These are phyloP conservation scores for Apodemus speciosus DNA, from an alignment of 2,113 vertebrate genomes.

Conservation along the genomic window DNA sequence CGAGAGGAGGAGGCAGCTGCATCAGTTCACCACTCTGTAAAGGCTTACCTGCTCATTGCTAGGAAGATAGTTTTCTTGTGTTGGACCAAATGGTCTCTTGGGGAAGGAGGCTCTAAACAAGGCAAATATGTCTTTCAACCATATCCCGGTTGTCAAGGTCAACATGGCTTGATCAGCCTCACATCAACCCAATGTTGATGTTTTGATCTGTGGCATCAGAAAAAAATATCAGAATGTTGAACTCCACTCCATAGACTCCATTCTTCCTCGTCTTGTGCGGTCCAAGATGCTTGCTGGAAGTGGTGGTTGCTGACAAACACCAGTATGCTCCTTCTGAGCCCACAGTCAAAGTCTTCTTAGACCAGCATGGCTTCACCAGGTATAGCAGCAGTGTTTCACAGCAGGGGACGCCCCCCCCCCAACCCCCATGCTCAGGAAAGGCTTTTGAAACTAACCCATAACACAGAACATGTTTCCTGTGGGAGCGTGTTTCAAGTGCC, in stretches of 20 bases:
- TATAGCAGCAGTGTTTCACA: neutral
- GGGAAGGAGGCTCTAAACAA: neutral
- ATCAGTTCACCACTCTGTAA: neutral
- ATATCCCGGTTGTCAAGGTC: neutral
- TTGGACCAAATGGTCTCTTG: neutral
- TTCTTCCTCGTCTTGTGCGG: neutral
- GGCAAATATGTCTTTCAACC: neutral
- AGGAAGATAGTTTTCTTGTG: neutral
- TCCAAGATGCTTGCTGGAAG: neutral
- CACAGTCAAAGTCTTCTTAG: neutral
- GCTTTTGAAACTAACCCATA: neutral
- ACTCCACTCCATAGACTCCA: neutral
- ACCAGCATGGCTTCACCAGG: neutral
- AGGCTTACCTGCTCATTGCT: neutral
- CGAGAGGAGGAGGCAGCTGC: neutral
- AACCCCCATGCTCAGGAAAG: neutral
- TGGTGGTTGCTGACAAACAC: neutral
- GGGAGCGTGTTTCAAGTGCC: neutral
- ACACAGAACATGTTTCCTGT: neutral
- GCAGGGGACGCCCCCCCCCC: fast-evolving
- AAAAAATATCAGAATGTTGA: neutral
- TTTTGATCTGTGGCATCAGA: conserved; percentile 29
- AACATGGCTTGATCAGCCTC: neutral
- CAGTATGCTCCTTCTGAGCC: neutral
- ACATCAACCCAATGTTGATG: neutral